Conservation (phyloP, 2,113 vertebrate species). For the Neotragus moschatus region DNA sequence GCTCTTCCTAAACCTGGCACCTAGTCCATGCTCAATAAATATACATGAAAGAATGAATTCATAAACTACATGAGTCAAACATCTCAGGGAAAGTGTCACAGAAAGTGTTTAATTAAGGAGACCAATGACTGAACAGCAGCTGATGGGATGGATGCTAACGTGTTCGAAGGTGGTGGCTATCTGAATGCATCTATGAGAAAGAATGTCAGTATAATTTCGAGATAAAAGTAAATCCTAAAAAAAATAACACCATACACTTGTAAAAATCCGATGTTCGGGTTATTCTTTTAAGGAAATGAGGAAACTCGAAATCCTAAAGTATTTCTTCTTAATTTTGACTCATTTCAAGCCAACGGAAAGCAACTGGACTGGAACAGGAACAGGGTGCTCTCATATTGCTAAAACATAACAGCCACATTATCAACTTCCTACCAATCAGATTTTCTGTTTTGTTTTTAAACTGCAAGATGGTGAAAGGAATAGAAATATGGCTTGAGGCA, state of each 20-base stretch:
- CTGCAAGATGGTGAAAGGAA: slow-evolving; percentile 55
- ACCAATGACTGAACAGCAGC: background rate
- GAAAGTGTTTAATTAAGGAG: background rate
- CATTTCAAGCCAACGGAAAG: slow-evolving; percentile 44
- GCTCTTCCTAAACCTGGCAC: background rate
- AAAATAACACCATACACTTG: background rate
- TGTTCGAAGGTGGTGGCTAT: background rate
- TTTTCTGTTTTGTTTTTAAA: slow-evolving; percentile 53
- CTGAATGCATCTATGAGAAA: background rate
- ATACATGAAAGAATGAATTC: background rate
- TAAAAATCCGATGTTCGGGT: background rate
- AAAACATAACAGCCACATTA: slow-evolving; percentile 45
- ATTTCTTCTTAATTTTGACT: slow-evolving; percentile 40
- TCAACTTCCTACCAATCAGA: slow-evolving; percentile 45
- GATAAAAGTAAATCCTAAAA: background rate
- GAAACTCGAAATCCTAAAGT: background rate
- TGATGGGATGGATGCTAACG: background rate
- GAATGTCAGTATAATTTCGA: background rate
- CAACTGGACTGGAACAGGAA: slow-evolving; percentile 11
- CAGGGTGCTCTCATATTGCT: slow-evolving; percentile 36
- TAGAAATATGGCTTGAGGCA: slow-evolving; percentile 67
- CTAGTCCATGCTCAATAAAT: background rate
- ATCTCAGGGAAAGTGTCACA: background rate
- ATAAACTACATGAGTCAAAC: background rate
- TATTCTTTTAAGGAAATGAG: background rate